Evolutionary conservation across 1,140 invertebrate genomes (phyloP), one percentile per base, ranked within the genome.

Genomic region (Drosophila guanche): DNA sequence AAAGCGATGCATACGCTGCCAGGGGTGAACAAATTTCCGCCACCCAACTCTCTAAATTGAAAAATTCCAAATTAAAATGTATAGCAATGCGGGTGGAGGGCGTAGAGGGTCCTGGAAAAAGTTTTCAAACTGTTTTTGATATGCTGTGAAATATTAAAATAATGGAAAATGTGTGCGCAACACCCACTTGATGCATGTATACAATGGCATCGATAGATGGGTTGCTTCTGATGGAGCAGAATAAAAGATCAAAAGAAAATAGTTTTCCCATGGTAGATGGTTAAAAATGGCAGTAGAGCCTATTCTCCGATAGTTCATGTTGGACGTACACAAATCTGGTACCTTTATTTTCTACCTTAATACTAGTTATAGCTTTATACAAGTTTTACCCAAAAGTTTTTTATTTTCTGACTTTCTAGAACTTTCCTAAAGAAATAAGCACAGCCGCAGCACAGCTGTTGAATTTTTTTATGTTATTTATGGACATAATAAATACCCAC

Each of bases 51-150:
- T 40, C 46, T 62, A 51, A 47, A 67, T 63, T 50, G 52, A 55
- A 55, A 55, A 76, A 53, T 75, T 75, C 43, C 27, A 68, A 68
- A 56, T 57, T 42, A 79, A 79, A 65, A 57, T 79, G 45, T 43
- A 61, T 45, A 42, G 54, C 50, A 41, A 33, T 12, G 42, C 40
- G 22, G 23, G 10, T 37, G 10, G 1, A 5, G 27, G 57, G 51
- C 55, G 16, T 50, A 29, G 29, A 8, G 14, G 12, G 14, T 43
- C 12, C 16, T 8, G 7, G 4, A 12, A 50, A 62, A 65, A 42
- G 12, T 48, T 65, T 5, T 7, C 4, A 20, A 14, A 23, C 25
- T 63, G 20, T n/a, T 33, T 63, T 63, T 52, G 16, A 62, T 37
- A 23, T 62, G 20, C 37, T 62, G n/a, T 4, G 27, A 52, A 51